Percentiles rank a stretch among this genome's conserved stretches.
Evolutionary conservation across 2,888 invertebrate genomes (phyloP).

Genomic region (Troides oblongomaculatus): DNA sequence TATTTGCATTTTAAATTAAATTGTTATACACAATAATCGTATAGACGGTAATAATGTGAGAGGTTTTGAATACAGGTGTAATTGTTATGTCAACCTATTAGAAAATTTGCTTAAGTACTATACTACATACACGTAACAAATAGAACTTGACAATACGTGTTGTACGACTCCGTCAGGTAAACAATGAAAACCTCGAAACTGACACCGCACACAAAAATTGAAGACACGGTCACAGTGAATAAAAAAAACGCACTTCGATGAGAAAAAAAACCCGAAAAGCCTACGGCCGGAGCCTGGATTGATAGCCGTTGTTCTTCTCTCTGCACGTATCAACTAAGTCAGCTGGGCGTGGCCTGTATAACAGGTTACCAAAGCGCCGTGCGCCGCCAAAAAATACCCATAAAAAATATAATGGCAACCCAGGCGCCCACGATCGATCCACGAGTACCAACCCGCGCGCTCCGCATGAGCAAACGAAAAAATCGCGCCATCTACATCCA

Average conservation of each 20-base stretch:
- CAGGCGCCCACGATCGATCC: slow-evolving; percentile 73
- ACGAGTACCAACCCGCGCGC: slow-evolving; percentile 69
- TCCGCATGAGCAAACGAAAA: slow-evolving; percentile 68
- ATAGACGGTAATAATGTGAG: neutral
- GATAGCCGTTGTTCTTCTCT: slow-evolving; percentile 60
- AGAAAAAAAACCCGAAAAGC: slow-evolving; percentile 61
- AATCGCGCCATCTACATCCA: slow-evolving; percentile 55
- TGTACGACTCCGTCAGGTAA: slow-evolving; percentile 5
- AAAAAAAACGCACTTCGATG: slow-evolving; percentile 56
- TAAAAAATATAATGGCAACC: slow-evolving; percentile 78
- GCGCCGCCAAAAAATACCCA: slow-evolving; percentile 77
- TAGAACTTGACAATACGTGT: slow-evolving; percentile 10
- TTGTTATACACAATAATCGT: neutral
- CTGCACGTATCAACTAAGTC: slow-evolving; percentile 61
- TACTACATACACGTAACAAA: slow-evolving; percentile 22
- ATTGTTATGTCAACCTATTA: neutral
- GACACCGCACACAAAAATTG: slow-evolving; percentile 58
- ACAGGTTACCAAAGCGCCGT: slow-evolving; percentile 75
- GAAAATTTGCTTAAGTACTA: slow-evolving; percentile 5
- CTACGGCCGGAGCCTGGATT: slow-evolving; percentile 69
- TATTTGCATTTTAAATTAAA: neutral
- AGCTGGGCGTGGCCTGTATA: slow-evolving; percentile 70
- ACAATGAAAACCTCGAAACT: slow-evolving; percentile 37
- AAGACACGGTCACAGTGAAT: slow-evolving; percentile 61
- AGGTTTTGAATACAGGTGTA: neutral